Evolutionary conservation across 2,888 invertebrate genomes (phyloP).

Genomic region (Tachystola acroxantha): DNA sequence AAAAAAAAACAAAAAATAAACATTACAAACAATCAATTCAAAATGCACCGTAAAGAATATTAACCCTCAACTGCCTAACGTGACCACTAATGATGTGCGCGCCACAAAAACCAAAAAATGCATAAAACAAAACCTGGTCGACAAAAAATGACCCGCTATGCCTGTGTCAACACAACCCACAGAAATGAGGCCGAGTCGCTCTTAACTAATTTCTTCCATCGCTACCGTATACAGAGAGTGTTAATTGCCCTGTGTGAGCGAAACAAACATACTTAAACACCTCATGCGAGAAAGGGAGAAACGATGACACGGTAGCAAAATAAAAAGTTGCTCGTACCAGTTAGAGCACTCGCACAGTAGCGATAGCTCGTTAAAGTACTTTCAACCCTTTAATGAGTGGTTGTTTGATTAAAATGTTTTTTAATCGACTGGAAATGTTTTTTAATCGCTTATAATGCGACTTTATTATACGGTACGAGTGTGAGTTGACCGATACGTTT

Average conservation of each 20-base stretch:
- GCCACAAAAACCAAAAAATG: conserved; percentile 22
- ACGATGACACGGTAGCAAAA: conserved; percentile 37
- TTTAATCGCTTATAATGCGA: conserved; percentile 30
- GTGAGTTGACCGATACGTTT: not conserved
- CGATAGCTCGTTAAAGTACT: conserved; percentile 52
- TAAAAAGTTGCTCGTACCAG: conserved; percentile 60
- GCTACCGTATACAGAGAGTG: conserved; percentile 69
- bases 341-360: conserved; percentile 44
- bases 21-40: conserved; percentile 5
- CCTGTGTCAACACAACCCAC: conserved; percentile 46
- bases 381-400: conserved; percentile 58
- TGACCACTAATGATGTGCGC: conserved; percentile 31
- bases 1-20: too few relatives aligned
- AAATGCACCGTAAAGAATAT: conserved; percentile 1
- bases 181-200: conserved; percentile 52
- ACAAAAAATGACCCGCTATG: conserved; percentile 31
- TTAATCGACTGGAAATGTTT: too few relatives aligned
- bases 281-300: conserved; percentile 26
- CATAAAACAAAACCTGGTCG: conserved; percentile 28
- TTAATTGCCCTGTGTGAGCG: conserved; percentile 54
- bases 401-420: conserved; percentile 39
- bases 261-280: conserved; percentile 21
- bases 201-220: conserved; percentile 71
- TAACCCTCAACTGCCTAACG: conserved; percentile 14
- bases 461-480: conserved; percentile 28